Percentiles rank a stretch among this genome's conserved stretches.
These are phyloP conservation scores for Eupithecia vulgata DNA, from an alignment of 2,888 invertebrate genomes.

Conservation along the genomic window DNA sequence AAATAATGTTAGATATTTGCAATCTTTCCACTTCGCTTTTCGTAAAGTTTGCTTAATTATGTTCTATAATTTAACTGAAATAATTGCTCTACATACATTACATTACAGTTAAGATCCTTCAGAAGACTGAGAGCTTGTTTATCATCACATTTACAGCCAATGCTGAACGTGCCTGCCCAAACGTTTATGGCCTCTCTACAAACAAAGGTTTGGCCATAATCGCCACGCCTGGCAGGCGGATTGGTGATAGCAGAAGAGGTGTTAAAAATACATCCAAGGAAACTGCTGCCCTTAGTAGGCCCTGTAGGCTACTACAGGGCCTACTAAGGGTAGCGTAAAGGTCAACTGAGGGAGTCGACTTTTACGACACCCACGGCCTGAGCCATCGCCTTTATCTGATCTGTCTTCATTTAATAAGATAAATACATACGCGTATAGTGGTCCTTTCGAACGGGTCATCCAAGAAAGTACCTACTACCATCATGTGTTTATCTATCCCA, in stretches of 20 bases:
- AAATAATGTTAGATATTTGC: conserved; percentile 13
- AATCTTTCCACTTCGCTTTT: neutral
- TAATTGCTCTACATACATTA: neutral
- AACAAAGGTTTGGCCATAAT: neutral
- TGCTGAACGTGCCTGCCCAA: neutral
- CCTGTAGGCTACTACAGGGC: no score
- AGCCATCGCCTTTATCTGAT: neutral
- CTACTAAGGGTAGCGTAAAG: no score
- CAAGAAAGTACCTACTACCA: neutral
- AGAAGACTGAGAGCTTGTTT: neutral
- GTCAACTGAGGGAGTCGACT: neutral
- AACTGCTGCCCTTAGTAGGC: neutral
- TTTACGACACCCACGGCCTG: neutral
- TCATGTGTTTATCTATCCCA: neutral
- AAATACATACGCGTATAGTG: neutral
- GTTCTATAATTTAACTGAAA: neutral
- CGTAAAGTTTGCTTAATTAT: neutral
- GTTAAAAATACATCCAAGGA: neutral
- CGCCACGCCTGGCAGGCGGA: neutral
- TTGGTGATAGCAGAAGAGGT: neutral
- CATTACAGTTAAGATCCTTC: neutral
- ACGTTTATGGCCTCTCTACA: neutral
- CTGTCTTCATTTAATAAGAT: neutral
- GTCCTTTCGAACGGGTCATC: neutral
- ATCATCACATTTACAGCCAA: neutral